These are phyloP conservation scores for Oedothorax gibbosus DNA, from an alignment of 1,140 invertebrate genomes.

Conservation along the genomic window DNA sequence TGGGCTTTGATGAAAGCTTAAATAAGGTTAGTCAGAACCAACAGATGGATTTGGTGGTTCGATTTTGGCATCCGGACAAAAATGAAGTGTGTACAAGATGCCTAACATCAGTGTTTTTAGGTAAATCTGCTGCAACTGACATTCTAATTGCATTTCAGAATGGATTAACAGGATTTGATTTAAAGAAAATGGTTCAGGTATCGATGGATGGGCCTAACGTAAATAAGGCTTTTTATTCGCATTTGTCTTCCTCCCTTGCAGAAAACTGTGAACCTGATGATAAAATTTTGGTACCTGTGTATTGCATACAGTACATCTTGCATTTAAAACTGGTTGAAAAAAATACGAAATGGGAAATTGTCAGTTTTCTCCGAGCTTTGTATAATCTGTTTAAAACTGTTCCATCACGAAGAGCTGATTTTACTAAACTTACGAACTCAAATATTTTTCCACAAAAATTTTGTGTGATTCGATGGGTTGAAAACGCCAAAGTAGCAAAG, in stretches of 20 bases:
- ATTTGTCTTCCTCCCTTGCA: too few species aligned
- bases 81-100: too few species aligned
- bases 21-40: background rate
- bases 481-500: conserved; percentile 7
- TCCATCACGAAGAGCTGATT: too few species aligned
- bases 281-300: conserved; percentile 1
- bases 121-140: background rate
- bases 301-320: background rate
- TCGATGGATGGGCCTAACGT: background rate
- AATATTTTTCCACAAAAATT: conserved; percentile 29
- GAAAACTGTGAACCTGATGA: background rate
- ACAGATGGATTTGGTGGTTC: conserved; percentile 5
- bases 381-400: conserved; percentile 15
- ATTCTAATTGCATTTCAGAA: background rate
- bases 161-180: background rate
- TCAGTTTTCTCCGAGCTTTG: background rate
- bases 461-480: background rate
- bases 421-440: too few species aligned
- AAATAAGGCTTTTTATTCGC: background rate
- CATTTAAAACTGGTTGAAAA: background rate
- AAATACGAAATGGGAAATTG: background rate
- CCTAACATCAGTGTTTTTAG: conserved; percentile 24
- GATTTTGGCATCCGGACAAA: background rate
- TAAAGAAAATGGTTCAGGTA: conserved; percentile 20
- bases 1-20: conserved; percentile 8